Evolutionary conservation across 2,888 invertebrate species (phyloP), one percentile per base, ranked within the genome.

Genomic region (Nematopogon swammerdamellus): DNA sequence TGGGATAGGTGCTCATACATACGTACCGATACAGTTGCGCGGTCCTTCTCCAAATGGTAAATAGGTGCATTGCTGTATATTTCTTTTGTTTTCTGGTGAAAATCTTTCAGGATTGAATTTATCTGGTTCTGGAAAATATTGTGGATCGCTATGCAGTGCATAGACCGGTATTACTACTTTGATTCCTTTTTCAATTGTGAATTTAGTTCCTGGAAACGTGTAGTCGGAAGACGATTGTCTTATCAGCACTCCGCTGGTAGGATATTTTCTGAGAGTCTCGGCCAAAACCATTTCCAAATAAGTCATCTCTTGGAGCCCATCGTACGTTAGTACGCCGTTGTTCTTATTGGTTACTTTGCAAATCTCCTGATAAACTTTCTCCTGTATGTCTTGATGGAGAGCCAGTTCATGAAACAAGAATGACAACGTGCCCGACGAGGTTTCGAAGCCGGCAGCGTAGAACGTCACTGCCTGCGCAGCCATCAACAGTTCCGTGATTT

Each of bases 61-160:
- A 53, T 68, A 71, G 3, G 68, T 63, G 45, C 64, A 69, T 2
- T 69, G 65, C 2, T 53, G 57, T 29, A 67, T 61, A 3, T 58
- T 56, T n/a, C 61, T 57, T 2, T 64, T 64, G 43, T 70, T 69
- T 44, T 59, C 59, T 4, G 60, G 18, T 0, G 70, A 62, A 55
- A 73, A 72, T 18, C 72, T 61, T 51, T 72, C 70, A 2, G 73
- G 72, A 43, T 64, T 57, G 43, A 72, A 73, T 25, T 58, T 55
- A 2, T 61, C 52, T 0, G 73, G 72, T 43, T 70, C 52, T 2
- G 54, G 52, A 49, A 54, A 57, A 50, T 56, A 59, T 36, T 53
- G 47, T 6, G 53, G 55, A 19, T 57, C 57, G 42, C 51, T 52
- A n/a, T 64, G 63, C 29, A 64, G 44, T 5, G 57, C 61, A 10